Evolutionary conservation across 2,113 vertebrate species (phyloP).

Genomic region (Syngnathus floridae): DNA sequence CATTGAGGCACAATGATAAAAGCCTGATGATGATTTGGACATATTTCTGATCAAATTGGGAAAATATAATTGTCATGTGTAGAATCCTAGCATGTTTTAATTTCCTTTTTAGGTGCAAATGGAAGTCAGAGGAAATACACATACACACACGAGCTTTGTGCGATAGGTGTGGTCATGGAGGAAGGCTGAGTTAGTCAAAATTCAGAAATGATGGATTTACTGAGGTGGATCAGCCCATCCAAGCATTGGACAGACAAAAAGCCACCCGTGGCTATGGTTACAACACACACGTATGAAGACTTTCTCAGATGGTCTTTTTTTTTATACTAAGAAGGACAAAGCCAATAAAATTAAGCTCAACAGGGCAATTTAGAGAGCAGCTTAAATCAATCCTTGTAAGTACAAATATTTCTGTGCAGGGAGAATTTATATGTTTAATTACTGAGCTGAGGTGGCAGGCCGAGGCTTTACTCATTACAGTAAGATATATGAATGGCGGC

Average conservation of each 20-base stretch:
- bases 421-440: conserved; percentile 82
- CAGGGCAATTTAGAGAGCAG: conserved; percentile 64
- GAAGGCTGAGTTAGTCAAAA: not conserved
- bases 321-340: not conserved
- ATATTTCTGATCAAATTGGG: not conserved
- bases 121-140: not conserved
- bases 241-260: conserved; percentile 6
- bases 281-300: not conserved
- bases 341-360: conserved; percentile 69
- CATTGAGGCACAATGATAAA: not conserved
- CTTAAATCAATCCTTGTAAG: conserved; percentile 72
- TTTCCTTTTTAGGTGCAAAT: too few species aligned
- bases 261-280: not conserved
- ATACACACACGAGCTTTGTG: not conserved
- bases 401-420: conserved; percentile 70
- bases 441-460: conserved; percentile 70
- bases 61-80: not conserved
- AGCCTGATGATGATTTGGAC: not conserved
- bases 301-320: not conserved
- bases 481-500: conserved; percentile 72
- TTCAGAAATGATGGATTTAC: conserved; percentile 9
- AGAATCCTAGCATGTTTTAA: not conserved
- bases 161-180: not conserved
- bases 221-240: conserved; percentile 2
- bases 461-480: conserved; percentile 73